Evolutionary conservation across 2,113 vertebrate genomes (phyloP), one percentile per base, ranked within the genome.

Genomic region (Dascyllus trimaculatus): DNA sequence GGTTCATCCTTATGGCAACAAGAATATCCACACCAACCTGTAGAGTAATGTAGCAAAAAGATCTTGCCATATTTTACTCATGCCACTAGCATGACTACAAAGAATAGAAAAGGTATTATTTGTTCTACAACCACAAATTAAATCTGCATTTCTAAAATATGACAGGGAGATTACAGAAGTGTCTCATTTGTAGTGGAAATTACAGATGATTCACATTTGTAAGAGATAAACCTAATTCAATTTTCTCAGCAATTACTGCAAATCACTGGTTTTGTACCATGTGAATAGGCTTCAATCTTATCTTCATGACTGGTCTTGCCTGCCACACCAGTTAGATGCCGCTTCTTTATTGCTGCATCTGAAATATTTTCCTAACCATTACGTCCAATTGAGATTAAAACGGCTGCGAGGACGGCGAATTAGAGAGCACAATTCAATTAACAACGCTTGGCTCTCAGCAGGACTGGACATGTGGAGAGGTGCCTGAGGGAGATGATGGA

Each of bases 361-460:
- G 46, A 52, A 75, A 70, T 68, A 64, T 82, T 72, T 79, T 84
- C 64, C 64, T 14, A 66, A 65, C 49, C 75, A 73, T 79, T 78
- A 80, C 52, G 66, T 56, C 46, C 61, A 26, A 35, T 86, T 78
- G 24, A 76, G 70, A 75, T 80, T 75, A 29, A 57, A 84, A 62
- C 10, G 19, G 48, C 48, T 48, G 61, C 54, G 49, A 64, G 75
- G 60, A 57, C 22, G 15, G 72, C 1, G 14, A 60, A 54, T 52
- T 17, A 38, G 65, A 85, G 43, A 62, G 65, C 71, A 71, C 2
- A 13, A 80, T 75, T 84, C 82, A 88, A 82, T 88, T 88, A 87
- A 84, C 71, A 62, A 76, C 26, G 35, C 71, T 24, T 70, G 77
- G 68, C 84, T 85, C 64, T 66, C 49, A 57, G 46, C 78, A 57